Conservation (phyloP, 1,140 invertebrate genomes). For the Pissodes strobi region DNA sequence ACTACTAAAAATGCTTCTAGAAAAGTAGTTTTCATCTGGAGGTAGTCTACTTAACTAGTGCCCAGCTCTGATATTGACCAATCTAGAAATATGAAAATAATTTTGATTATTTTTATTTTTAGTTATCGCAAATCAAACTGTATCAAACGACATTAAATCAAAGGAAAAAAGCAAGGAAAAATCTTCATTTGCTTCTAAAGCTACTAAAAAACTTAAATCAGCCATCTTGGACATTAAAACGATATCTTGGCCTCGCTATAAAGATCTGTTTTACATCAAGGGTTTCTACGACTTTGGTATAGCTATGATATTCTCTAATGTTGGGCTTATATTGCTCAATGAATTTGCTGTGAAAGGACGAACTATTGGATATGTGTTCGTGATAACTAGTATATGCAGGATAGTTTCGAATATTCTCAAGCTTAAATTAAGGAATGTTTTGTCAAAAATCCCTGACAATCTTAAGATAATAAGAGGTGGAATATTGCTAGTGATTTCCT, state of each 20-base stretch:
- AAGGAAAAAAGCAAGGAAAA: neutral
- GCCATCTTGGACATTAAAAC: slow-evolving; percentile 23
- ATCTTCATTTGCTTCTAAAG: slow-evolving; percentile 1
- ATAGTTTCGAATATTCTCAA: slow-evolving; percentile 21
- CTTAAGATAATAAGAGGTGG: slow-evolving; percentile 22
- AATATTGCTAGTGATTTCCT: slow-evolving; percentile 19
- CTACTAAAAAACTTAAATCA: slow-evolving; percentile 11
- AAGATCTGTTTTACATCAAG: slow-evolving; percentile 26
- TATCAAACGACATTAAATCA: slow-evolving; percentile 3
- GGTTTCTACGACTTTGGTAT: slow-evolving; percentile 19
- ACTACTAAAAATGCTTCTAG: no score
- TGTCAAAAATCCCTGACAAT: slow-evolving; percentile 30
- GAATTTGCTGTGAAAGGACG: slow-evolving; percentile 22
- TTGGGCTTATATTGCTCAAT: slow-evolving; percentile 11
- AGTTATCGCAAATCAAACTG: slow-evolving; percentile 15
- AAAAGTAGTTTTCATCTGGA: no score
- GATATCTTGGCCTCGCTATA: slow-evolving; percentile 25
- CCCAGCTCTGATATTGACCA: no score
- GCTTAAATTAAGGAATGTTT: slow-evolving; percentile 15
- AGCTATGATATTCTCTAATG: slow-evolving; percentile 12
- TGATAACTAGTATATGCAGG: slow-evolving; percentile 14
- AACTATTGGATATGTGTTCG: slow-evolving; percentile 30
- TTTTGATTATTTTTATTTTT: slow-evolving; percentile 29
- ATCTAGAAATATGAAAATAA: no score
- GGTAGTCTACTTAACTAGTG: no score